These are phyloP conservation scores for Volucella zonaria DNA, from an alignment of 2,888 invertebrate genomes.

Conservation along the genomic window DNA sequence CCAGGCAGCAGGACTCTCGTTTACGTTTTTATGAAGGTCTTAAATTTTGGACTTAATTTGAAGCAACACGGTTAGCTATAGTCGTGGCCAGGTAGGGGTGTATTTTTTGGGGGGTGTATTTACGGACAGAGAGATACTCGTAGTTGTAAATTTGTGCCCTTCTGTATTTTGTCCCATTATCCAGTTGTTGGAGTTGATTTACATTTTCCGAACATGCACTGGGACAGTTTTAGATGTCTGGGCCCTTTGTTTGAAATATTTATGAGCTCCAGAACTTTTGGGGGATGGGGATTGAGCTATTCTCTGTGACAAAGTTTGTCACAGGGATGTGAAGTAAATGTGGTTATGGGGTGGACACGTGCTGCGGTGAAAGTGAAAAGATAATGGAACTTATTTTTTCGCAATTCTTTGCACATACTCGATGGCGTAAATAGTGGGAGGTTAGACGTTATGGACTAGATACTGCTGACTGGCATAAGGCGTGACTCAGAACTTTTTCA, in stretches of 20 bases:
- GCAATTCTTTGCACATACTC: slow-evolving; percentile 47
- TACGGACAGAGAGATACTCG: slow-evolving; percentile 45
- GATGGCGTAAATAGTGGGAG: slow-evolving; percentile 9
- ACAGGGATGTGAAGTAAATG: slow-evolving; percentile 12
- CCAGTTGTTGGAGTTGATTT: slow-evolving; percentile 66
- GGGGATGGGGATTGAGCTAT: background rate
- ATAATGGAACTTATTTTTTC: slow-evolving; percentile 22
- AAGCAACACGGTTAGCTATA: slow-evolving; percentile 44
- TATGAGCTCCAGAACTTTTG: slow-evolving; percentile 55
- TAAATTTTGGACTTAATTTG: slow-evolving; percentile 72
- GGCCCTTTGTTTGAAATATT: slow-evolving; percentile 72
- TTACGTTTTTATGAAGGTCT: slow-evolving; percentile 67
- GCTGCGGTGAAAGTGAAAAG: slow-evolving; percentile 34
- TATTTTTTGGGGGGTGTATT: too few relatives aligned
- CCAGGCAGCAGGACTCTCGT: slow-evolving; percentile 53
- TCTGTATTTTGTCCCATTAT: slow-evolving; percentile 11
- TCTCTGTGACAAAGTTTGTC: slow-evolving; percentile 62
- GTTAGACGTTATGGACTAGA: background rate
- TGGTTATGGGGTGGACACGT: background rate
- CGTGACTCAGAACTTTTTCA: slow-evolving; percentile 46
- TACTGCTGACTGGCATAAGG: background rate
- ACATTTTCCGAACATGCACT: slow-evolving; percentile 68
- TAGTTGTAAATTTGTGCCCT: slow-evolving; percentile 61
- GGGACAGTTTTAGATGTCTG: slow-evolving; percentile 72
- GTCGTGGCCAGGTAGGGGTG: slow-evolving; percentile 8